phyloP scores from a whole-genome alignment of 2,888 invertebrate genomes.

The Lottia scabra region DNA sequence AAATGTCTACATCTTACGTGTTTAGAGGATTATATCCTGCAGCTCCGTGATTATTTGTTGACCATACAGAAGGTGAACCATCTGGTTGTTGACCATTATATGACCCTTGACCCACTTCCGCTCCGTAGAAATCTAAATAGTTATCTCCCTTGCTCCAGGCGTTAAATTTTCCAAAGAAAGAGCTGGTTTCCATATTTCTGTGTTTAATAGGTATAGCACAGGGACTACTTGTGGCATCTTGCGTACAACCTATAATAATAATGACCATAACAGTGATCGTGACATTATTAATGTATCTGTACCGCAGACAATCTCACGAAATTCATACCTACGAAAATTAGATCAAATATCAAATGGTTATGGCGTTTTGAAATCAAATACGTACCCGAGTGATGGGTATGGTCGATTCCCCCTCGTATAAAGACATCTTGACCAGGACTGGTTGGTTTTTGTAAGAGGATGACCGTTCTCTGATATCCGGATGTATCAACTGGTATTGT shows the following conservation, averaged over 20 bases:
- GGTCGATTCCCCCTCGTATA: slow-evolving; percentile 68
- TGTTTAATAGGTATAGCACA: slow-evolving; percentile 58
- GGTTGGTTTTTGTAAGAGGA: slow-evolving; percentile 65
- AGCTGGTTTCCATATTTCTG: slow-evolving; percentile 32
- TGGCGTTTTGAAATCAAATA: no score
- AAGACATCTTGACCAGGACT: slow-evolving; percentile 69
- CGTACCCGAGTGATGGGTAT: slow-evolving; percentile 47
- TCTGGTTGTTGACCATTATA: slow-evolving; percentile 42
- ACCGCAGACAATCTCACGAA: no score
- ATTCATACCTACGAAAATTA: no score
- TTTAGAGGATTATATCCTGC: slow-evolving; percentile 46
- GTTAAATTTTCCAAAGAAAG: slow-evolving; percentile 49
- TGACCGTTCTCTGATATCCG: slow-evolving; percentile 63
- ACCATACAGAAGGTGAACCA: slow-evolving; percentile 63
- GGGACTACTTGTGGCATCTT: slow-evolving; percentile 34
- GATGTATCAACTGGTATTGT: background rate
- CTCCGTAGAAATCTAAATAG: slow-evolving; percentile 60
- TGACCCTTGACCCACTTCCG: slow-evolving; percentile 54
- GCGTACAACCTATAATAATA: slow-evolving; percentile 39
- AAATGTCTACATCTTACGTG: slow-evolving; percentile 38
- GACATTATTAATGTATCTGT: no score
- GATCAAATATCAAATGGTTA: no score
- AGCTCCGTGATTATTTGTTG: slow-evolving; percentile 52
- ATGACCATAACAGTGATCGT: no score
- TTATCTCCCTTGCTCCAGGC: slow-evolving; percentile 58